Evolutionary conservation across 2,113 vertebrate species (phyloP).

Genomic region (Hippocampus comes): DNA sequence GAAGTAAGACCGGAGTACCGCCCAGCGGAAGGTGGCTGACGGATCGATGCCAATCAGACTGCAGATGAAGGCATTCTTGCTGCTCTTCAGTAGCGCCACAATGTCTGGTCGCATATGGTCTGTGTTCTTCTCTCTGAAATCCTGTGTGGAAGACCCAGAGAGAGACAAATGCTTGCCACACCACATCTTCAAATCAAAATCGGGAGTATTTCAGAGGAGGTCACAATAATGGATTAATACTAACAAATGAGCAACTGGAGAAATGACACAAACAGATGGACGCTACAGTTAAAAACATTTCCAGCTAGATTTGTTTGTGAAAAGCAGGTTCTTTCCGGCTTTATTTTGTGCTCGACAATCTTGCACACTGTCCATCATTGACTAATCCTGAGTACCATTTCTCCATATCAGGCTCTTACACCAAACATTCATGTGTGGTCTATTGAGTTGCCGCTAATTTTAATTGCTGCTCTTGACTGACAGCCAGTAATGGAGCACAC

Average conservation of each 20-base stretch:
- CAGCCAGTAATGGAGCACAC: too few species aligned
- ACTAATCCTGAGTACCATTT: too few species aligned
- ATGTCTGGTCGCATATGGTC: conserved; percentile 98
- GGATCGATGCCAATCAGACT: conserved; percentile 93
- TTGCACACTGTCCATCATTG: too few species aligned
- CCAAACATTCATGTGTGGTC: not conserved
- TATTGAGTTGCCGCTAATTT: not conserved
- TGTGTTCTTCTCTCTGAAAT: conserved; percentile 98
- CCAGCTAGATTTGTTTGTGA: conserved; percentile 1
- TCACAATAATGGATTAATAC: not conserved
- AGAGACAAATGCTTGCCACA: not conserved
- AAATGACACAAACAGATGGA: not conserved
- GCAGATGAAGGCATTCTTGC: conserved; percentile 89
- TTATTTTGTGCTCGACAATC: too few species aligned
- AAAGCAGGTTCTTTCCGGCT: too few species aligned
- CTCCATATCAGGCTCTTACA: not conserved
- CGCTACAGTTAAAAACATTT: not conserved
- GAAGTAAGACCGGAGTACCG: conserved; percentile 90
- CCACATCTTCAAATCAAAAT: not conserved
- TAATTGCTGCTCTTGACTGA: not conserved
- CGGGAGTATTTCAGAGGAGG: not conserved
- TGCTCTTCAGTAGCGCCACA: conserved; percentile 92
- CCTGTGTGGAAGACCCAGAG: conserved; percentile 67
- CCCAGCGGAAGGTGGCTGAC: conserved; percentile 94
- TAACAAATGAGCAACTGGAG: not conserved